Conservation (phyloP, 2,113 vertebrate species). For the Pantherophis guttatus region DNA sequence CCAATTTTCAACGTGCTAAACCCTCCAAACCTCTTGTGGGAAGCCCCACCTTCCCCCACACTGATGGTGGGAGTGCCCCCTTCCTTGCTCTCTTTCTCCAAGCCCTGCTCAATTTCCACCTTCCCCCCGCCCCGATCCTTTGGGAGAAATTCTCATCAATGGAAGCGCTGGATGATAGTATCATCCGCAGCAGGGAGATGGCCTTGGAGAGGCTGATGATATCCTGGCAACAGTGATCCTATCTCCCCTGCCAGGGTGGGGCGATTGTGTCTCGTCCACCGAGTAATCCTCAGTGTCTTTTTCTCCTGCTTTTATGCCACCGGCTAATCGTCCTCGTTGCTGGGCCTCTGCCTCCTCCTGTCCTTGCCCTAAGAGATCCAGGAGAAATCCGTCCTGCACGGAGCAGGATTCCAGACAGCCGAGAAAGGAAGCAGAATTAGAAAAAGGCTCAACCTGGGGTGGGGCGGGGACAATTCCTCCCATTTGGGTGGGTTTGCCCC, state of each 20-base stretch:
- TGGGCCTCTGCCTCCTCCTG: not conserved
- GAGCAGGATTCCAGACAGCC: too few species aligned
- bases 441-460: not conserved
- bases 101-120: rapidly evolving
- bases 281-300: not conserved
- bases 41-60: not conserved
- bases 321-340: not conserved
- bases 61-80: not conserved
- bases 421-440: not conserved
- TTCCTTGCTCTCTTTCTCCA: rapidly evolving
- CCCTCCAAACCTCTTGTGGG: too few species aligned
- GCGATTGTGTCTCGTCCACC: not conserved
- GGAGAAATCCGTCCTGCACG: not conserved
- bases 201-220: slow-evolving; percentile 18
- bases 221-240: slow-evolving; percentile 12
- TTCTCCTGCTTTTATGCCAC: not conserved
- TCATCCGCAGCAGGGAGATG: not conserved
- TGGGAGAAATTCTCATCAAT: not conserved
- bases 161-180: not conserved
- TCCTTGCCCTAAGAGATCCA: not conserved
- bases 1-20: not conserved
- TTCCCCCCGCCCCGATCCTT: rapidly evolving
- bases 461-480: not conserved
- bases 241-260: slow-evolving; percentile 14
- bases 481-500: not conserved